Conservation (phyloP, 2,888 invertebrate genomes). For the Julus scanicus region DNA sequence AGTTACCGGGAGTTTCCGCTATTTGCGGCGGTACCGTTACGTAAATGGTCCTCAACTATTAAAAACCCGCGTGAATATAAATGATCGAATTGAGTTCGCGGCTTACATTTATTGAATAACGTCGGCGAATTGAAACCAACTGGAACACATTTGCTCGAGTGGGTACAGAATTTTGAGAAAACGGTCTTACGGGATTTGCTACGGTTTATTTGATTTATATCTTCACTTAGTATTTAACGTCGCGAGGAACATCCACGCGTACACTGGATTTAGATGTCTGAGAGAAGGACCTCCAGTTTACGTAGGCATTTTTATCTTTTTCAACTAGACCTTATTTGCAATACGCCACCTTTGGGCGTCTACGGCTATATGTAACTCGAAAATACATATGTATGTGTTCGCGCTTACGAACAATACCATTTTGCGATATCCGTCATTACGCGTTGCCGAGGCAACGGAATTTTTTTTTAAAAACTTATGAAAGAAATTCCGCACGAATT, state of each 20-base stretch:
- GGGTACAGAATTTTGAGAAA: conserved; percentile 32
- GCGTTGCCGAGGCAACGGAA: background rate
- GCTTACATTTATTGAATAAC: conserved; percentile 30
- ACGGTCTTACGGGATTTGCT: conserved; percentile 30
- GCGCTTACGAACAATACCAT: conserved; percentile 29
- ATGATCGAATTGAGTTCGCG: background rate
- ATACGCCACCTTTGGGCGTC: conserved; percentile 8
- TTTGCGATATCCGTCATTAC: conserved; percentile 24
- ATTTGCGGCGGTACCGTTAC: background rate
- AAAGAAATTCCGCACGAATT: conserved; percentile 42
- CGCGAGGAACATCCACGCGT: background rate
- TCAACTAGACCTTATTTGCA: background rate
- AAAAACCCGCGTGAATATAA: conserved; percentile 18
- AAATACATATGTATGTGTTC: background rate
- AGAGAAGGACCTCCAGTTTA: background rate
- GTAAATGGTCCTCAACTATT: background rate
- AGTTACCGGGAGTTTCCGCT: background rate
- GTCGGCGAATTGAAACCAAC: conserved; percentile 35
- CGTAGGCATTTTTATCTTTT: background rate
- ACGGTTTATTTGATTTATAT: conserved; percentile 39
- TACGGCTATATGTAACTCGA: background rate
- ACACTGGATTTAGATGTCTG: background rate
- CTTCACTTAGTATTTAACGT: conserved; percentile 42
- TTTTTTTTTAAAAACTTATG: background rate
- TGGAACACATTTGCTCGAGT: conserved; percentile 36